A percentile compares a stretch with the other conserved stretches of the same genome.
Evolutionary conservation across 2,888 invertebrate genomes (phyloP).

Genomic region (Unio pictorum): DNA sequence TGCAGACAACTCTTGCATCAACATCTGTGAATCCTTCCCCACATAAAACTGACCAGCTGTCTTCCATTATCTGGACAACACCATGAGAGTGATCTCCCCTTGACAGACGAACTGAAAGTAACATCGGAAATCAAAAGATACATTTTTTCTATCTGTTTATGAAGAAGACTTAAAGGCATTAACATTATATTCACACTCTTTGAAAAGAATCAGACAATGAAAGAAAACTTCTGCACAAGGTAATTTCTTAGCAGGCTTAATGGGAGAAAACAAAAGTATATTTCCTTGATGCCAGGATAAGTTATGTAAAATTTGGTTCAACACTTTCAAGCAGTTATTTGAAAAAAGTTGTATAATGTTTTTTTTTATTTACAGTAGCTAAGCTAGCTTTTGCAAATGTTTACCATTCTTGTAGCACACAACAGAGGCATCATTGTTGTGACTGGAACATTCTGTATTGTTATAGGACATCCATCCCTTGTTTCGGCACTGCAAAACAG

Average conservation of each 20-base stretch:
- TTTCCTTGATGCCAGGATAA: too few relatives aligned
- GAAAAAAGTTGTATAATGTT: not conserved
- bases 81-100: slow-evolving; percentile 53
- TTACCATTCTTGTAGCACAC: slow-evolving; percentile 51
- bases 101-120: slow-evolving; percentile 34
- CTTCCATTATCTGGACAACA: slow-evolving; percentile 44
- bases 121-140: too few relatives aligned
- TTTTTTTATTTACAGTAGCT: not conserved
- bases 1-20: slow-evolving; percentile 53
- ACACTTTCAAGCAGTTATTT: not conserved
- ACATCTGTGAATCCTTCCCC: slow-evolving; percentile 51
- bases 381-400: not conserved
- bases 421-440: slow-evolving; percentile 53
- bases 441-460: slow-evolving; percentile 32
- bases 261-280: too few relatives aligned
- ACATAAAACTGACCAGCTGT: slow-evolving; percentile 52
- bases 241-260: too few relatives aligned
- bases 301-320: too few relatives aligned
- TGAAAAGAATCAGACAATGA: too few relatives aligned
- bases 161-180: too few relatives aligned
- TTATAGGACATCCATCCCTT: slow-evolving; percentile 45
- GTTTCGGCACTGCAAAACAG: slow-evolving; percentile 46
- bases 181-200: too few relatives aligned
- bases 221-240: too few relatives aligned
- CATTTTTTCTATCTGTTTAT: too few relatives aligned